phyloP scores from a whole-genome alignment of 1,140 invertebrate species.

The Diuraphis noxia region DNA sequence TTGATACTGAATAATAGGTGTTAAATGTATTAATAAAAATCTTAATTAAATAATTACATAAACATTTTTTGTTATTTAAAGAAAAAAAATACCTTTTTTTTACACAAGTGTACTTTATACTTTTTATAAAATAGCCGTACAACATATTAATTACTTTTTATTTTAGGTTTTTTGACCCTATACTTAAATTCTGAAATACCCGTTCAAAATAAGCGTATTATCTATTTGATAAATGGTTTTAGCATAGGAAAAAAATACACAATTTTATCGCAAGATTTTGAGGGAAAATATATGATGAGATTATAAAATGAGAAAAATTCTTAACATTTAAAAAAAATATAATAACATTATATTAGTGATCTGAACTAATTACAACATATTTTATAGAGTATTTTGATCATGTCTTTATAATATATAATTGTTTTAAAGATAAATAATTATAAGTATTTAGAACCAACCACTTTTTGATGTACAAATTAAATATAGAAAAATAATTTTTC shows the following conservation, averaged over 20 bases:
- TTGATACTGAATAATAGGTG: no score
- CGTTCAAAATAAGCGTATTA: background rate
- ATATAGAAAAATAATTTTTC: no score
- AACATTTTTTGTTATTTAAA: no score
- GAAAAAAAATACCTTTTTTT: no score
- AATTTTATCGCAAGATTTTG: background rate
- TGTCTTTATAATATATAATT: no score
- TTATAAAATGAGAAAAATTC: background rate
- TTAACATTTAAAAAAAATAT: background rate
- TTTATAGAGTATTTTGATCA: background rate
- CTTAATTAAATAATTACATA: no score
- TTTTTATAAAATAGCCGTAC: background rate
- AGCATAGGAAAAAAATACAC: background rate
- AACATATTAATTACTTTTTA: background rate
- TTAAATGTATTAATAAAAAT: no score
- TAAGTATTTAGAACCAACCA: no score
- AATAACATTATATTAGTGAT: background rate
- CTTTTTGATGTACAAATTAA: no score
- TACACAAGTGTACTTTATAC: no score
- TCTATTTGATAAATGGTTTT: background rate
- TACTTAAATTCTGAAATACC: background rate
- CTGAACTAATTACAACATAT: background rate
- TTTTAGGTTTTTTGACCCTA: background rate
- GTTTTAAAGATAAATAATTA: no score
- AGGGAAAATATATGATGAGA: background rate